Evolutionary conservation across 2,888 invertebrate species (phyloP).

Genomic region (Congeria kusceri): DNA sequence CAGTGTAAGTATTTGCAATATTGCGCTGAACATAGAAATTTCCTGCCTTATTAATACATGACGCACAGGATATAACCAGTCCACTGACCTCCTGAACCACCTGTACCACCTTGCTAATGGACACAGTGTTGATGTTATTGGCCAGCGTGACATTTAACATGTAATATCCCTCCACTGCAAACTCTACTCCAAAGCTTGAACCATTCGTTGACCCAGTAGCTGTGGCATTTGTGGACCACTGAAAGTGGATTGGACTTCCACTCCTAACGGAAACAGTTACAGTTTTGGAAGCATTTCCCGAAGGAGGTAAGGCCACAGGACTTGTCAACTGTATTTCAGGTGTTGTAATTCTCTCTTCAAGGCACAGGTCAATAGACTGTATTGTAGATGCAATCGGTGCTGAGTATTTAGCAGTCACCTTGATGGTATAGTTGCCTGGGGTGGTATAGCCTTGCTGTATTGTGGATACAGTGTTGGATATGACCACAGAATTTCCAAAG

Average conservation of each 20-base stretch:
- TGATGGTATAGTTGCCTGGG: slow-evolving; percentile 61
- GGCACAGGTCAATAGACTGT: slow-evolving; percentile 46
- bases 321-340: slow-evolving; percentile 36
- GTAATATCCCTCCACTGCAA: slow-evolving; percentile 50
- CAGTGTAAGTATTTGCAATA: slow-evolving; percentile 55
- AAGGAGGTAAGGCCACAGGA: slow-evolving; percentile 45
- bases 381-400: slow-evolving; percentile 31
- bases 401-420: slow-evolving; percentile 49
- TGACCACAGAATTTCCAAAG: slow-evolving; percentile 52
- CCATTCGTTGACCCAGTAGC: slow-evolving; percentile 17
- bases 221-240: slow-evolving; percentile 58
- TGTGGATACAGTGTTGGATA: neutral
- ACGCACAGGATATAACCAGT: slow-evolving; percentile 56
- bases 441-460: slow-evolving; percentile 42
- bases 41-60: slow-evolving; percentile 42
- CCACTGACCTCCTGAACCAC: slow-evolving; percentile 63
- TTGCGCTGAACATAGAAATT: slow-evolving; percentile 62
- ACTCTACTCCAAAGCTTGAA: slow-evolving; percentile 10
- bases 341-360: slow-evolving; percentile 57
- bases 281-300: slow-evolving; percentile 23
- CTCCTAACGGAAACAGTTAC: slow-evolving; percentile 37
- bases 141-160: slow-evolving; percentile 55
- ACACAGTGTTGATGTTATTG: slow-evolving; percentile 62
- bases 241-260: slow-evolving; percentile 47
- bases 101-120: slow-evolving; percentile 41